A percentile compares a stretch with the other conserved stretches of the same genome.
These are phyloP conservation scores for Eubasilissa splendida DNA, from an alignment of 2,888 invertebrate genomes.

Conservation along the genomic window DNA sequence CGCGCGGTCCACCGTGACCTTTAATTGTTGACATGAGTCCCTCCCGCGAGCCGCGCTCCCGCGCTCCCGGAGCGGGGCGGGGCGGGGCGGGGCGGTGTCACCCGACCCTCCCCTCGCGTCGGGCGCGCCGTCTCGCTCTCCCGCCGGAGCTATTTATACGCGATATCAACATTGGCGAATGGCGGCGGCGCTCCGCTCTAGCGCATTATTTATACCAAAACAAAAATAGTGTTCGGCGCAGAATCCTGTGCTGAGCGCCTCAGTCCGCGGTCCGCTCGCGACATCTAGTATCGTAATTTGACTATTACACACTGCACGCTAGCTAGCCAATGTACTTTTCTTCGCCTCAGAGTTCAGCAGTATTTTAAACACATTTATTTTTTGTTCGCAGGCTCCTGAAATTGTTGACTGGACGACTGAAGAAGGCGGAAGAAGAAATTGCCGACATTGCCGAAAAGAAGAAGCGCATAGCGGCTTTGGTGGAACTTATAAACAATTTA, in stretches of 20 bases:
- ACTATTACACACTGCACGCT: slow-evolving; percentile 9
- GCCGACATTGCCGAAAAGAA: slow-evolving; percentile 83
- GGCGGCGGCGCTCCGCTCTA: slow-evolving; percentile 43
- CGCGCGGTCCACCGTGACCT: too few species aligned
- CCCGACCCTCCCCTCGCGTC: slow-evolving; percentile 11
- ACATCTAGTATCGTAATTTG: slow-evolving; percentile 8
- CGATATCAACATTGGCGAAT: slow-evolving; percentile 56
- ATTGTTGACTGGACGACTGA: slow-evolving; percentile 82
- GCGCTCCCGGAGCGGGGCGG: too few species aligned
- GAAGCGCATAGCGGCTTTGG: slow-evolving; percentile 79
- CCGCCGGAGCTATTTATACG: slow-evolving; percentile 51
- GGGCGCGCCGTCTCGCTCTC: slow-evolving; percentile 35
- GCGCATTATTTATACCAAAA: slow-evolving; percentile 56
- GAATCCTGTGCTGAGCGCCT: slow-evolving; percentile 26
- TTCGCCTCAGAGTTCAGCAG: slow-evolving; percentile 1
- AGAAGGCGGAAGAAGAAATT: slow-evolving; percentile 82
- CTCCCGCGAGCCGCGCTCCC: too few species aligned
- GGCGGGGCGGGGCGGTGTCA: too few species aligned
- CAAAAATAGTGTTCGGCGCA: slow-evolving; percentile 53
- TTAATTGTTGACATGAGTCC: too few species aligned
- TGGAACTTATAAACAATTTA: slow-evolving; percentile 78
- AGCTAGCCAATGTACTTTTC: not conserved
- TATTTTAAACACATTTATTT: slow-evolving; percentile 56
- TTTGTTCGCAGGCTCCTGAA: slow-evolving; percentile 83
- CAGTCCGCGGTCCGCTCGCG: not conserved